Conservation (phyloP, 2,888 invertebrate species). For the Chaetoderma sp. region DNA sequence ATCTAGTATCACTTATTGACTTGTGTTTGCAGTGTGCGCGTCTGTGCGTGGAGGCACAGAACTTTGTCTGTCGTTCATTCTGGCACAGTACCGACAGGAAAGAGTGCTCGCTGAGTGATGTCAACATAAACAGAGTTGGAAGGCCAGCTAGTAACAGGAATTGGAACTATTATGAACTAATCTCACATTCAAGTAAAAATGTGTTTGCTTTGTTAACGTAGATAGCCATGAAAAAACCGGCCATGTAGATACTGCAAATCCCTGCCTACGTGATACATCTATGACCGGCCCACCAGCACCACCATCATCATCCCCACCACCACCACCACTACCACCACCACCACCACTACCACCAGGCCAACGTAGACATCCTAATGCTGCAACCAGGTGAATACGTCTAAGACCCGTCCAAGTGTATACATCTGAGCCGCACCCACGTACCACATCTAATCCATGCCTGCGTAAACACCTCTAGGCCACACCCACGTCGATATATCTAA, state of each 20-base stretch:
- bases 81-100: conserved; percentile 73
- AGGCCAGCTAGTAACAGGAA: conserved; percentile 48
- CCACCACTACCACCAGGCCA: too few relatives aligned
- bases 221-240: not conserved
- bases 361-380: too few relatives aligned
- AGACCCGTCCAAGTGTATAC: too few relatives aligned
- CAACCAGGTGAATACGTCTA: too few relatives aligned
- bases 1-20: too few relatives aligned
- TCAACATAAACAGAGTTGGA: conserved; percentile 72
- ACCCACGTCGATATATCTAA: not conserved
- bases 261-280: conserved; percentile 29
- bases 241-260: not conserved
- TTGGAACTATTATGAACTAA: conserved; percentile 71
- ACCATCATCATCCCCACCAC: too few relatives aligned
- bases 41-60: conserved; percentile 72
- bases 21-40: conserved; percentile 72
- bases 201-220: conserved; percentile 35
- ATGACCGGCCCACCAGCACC: too few relatives aligned
- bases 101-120: conserved; percentile 74
- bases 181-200: conserved; percentile 72
- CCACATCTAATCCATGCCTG: too few relatives aligned
- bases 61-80: conserved; percentile 76
- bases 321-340: too few relatives aligned
- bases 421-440: too few relatives aligned
- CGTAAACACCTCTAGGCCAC: too few relatives aligned